Evolutionary conservation across 1,140 invertebrate genomes (phyloP), one percentile per base, ranked within the genome.

Genomic region (Plodia interpunctella): DNA sequence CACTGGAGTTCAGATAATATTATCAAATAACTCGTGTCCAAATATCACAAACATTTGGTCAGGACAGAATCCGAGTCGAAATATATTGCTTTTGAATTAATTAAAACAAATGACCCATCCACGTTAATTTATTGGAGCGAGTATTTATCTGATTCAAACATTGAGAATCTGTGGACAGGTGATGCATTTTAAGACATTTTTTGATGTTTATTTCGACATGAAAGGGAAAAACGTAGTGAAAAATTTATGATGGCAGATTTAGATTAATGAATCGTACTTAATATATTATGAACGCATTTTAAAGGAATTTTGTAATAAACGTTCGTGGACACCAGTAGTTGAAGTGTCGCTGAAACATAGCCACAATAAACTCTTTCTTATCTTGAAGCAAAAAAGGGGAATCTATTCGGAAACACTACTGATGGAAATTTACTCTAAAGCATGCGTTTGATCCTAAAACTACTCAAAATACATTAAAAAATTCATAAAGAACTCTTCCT

Each of bases 81-180:
- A 53, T 53, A 53, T 25, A 53, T 53, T 53, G 51, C 21, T 18
- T n/a, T 25, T 21, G 20, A 53, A 53, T 53, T 53, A 53, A 53
- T 53, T 53, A 25, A 25, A 53, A 53, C 21, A 25, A 53, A 53
- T 53, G 51, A 53, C 20, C 51, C n/a, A 25, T 53, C 51, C 51
- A 8, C 51, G 13, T 53, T 53, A 53, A 25, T 53, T 25, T 25
- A 53, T 53, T 20, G 13, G 49, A 20, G 18, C 49, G 49, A 17
- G 9, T 51, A 51, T 19, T 18, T 51, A 53, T 53, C 11, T 53
- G 51, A 21, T 53, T 15, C n/a, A 2, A 25, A 53, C 21, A 25
- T 53, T 53, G 20, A 15, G 19, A 25, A 13, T 13, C 21, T 53
- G 19, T 13, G 38, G 15, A 44, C 38, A 44, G 38, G 38, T 44